Evolutionary conservation across 2,888 invertebrate species (phyloP).

Genomic region (Parnassius mnemosyne): DNA sequence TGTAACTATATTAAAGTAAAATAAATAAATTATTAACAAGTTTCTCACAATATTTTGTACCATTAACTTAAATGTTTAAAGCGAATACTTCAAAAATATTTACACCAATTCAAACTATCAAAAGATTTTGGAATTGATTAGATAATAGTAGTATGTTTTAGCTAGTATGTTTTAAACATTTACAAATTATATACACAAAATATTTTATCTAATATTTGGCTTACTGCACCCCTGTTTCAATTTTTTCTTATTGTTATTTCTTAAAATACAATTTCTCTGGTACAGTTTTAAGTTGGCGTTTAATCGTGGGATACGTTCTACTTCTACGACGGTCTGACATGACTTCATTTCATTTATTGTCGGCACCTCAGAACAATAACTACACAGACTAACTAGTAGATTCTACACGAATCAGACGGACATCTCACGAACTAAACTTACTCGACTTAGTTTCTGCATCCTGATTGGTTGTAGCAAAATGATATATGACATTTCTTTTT

Average conservation of each 20-base stretch:
- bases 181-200: slow-evolving; percentile 30
- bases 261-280: slow-evolving; percentile 32
- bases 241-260: slow-evolving; percentile 41
- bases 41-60: neutral
- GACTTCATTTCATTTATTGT: too few relatives aligned
- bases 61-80: neutral
- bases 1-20: too few relatives aligned
- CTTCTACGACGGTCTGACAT: too few relatives aligned
- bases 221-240: slow-evolving; percentile 64
- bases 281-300: slow-evolving; percentile 58
- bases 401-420: too few relatives aligned
- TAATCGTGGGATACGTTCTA: too few relatives aligned
- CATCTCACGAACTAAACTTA: too few relatives aligned
- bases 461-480: too few relatives aligned
- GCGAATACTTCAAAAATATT: neutral
- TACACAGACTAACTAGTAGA: too few relatives aligned
- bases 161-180: neutral
- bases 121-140: neutral
- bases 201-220: slow-evolving; percentile 38
- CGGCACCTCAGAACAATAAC: too few relatives aligned
- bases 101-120: neutral
- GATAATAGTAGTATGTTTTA: too few relatives aligned
- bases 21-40: neutral
- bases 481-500: too few relatives aligned
- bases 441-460: too few relatives aligned